phyloP scores from a whole-genome alignment of 2,888 invertebrate genomes.

The Gastrophysa polygoni region DNA sequence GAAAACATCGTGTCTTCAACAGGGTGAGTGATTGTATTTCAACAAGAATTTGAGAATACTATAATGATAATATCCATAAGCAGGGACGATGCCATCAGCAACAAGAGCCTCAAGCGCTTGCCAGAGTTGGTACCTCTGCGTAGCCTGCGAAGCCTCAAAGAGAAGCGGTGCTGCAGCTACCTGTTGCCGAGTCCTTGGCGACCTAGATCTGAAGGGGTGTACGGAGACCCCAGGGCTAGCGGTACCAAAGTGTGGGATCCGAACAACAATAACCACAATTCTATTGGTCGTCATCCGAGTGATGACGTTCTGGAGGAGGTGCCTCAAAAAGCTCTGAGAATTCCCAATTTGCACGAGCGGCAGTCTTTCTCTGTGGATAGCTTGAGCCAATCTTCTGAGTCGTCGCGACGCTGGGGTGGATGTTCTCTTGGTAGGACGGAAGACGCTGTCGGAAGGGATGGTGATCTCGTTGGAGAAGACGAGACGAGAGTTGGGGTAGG shows the following conservation, averaged over 20 bases:
- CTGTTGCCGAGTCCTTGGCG: constrained; percentile 67
- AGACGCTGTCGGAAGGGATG: too few relatives aligned
- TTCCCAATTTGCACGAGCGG: too few relatives aligned
- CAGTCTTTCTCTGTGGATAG: too few relatives aligned
- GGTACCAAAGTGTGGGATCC: too few relatives aligned
- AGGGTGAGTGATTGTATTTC: background rate
- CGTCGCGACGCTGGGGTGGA: background rate
- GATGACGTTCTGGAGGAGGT: too few relatives aligned
- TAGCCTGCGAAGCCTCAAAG: constrained; percentile 27
- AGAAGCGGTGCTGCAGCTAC: constrained; percentile 59
- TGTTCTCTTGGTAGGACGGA: background rate
- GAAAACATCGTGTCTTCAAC: background rate
- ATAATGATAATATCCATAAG: too few relatives aligned
- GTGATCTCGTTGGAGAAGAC: too few relatives aligned
- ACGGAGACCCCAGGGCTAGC: constrained; percentile 54
- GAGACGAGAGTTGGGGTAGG: constrained; percentile 9
- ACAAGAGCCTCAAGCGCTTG: constrained; percentile 42
- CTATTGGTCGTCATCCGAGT: constrained; percentile 16
- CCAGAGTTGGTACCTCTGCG: constrained; percentile 51
- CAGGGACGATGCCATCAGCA: constrained; percentile 5
- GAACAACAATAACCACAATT: constrained; percentile 48
- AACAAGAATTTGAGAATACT: too few relatives aligned
- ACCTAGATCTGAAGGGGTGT: constrained; percentile 53
- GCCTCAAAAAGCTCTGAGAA: too few relatives aligned
- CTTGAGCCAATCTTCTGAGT: too few relatives aligned